Base-by-base conservation (phyloP, 37 sponge, comb jelly and placozoan species). In the Amphimedon queenslandica region DNA sequence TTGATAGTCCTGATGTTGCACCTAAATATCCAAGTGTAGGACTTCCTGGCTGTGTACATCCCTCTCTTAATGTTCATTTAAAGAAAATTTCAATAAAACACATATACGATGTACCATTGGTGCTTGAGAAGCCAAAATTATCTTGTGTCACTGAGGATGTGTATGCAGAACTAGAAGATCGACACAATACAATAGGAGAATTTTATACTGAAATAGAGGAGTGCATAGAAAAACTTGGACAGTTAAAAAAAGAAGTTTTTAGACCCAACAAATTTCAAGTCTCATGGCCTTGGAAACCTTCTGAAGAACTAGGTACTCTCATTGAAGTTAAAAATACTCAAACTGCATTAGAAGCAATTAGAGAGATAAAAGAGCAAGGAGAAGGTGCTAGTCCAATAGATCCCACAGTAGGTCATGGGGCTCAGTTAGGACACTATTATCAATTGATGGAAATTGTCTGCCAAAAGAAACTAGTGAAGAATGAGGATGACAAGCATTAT, bases 391-490 rank as follows among this genome's bases (percentile, higher is more conserved):
- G 56, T 11, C 67, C 36, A 2, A 27, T 72, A 4, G 67, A 82
- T 64, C 88, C 88, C 25, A 77, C 42, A 0, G 10, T 23, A 4
- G 27, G 21, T 0, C 28, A 10, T 6, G 40, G 64, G 18, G 53
- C 34, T 3, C 33, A 53, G 8, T 47, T 82, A 11, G 82, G 73
- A n/a, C 88, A 87, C 51, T 87, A 68, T 32, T 87, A 72, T 34
- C 66, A 51, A 3, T 87, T 76, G 21, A 41, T 79, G 37, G 82
- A 85, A 40, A 75, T 90, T 38, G 91, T 71, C 2, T 87, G 88
- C 60, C 39, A 55, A 29, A 57, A 64, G 1, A 40, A 40, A 13
- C 78, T 87, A n/a, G 55, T 47, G 28, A 41, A 69, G 40, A 23
- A 69, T 24, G 27, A 2, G 39, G 27, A 56, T 3, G 31, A 37